Base-by-base conservation (phyloP, 2,113 vertebrate genomes). In the Datnioides undecimradiatus region DNA sequence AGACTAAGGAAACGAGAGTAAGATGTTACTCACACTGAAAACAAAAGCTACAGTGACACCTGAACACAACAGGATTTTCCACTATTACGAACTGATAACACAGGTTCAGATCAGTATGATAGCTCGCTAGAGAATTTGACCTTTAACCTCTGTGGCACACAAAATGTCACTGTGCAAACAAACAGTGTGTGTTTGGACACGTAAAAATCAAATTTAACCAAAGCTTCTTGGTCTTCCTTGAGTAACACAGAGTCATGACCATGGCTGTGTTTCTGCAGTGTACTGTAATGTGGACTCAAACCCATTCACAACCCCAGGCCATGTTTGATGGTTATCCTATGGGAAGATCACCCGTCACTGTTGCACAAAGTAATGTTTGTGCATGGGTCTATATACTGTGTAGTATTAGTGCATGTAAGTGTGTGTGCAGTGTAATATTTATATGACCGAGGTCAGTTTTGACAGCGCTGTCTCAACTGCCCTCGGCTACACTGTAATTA, bases 1-100 rank as follows among this genome's bases (percentile, higher is more conserved):
- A 34, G 60, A 23, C 16, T 79, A 87, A 88, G 91, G 86, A 92
- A 90, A 91, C 89, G 69, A 88, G 76, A 51, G 73, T n/a, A 52
- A 59, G 8, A 66, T 48, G 46, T 67, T 36, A 27, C 23, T 76
- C 60, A 65, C 54, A 40, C 40, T 67, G 66, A 70, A 60, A 31
- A 64, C 62, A 87, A 60, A 74, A 57, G 27, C 43, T 6, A 6
- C 34, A 52, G 25, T 5, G 7, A 27, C 40, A n/a, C 52, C 41
- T 12, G 27, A 58, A 75, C 69, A 58, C 34, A 72, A 41, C 36
- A 67, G 64, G 25, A 79, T n/a, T 74, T 58, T 62, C 48, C 57
- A 34, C 66, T 31, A 41, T 75, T 81, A 8, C n/a, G n/a, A 38
- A 57, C 45, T 19, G 40, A 43, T 41, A 58, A 25, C 45, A 65